Base-by-base conservation (phyloP, 2,888 invertebrate species). In the Entomobrya multifasciata region DNA sequence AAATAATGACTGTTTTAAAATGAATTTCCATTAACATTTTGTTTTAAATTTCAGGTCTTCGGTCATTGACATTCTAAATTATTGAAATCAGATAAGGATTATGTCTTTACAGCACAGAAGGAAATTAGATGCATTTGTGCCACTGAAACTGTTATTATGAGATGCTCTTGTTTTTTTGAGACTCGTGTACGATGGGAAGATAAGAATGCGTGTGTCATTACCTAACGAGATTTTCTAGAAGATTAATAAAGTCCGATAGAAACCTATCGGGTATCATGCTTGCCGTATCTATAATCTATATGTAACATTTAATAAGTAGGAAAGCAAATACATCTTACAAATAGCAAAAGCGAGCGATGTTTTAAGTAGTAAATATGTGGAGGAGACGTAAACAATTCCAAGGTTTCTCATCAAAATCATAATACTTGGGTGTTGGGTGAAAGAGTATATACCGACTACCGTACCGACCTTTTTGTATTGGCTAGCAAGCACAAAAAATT, bases 141-240 rank as follows among this genome's bases (percentile, higher is more conserved):
- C n/a, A n/a, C n/a, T n/a, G n/a, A n/a, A n/a, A n/a, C n/a, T n/a
- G n/a, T n/a, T n/a, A n/a, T n/a, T n/a, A n/a, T n/a, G n/a, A n/a
- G n/a, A n/a, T n/a, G n/a, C n/a, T 36, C 36, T 8, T 6, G 8
- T 4, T 6, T 36, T 36, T 36, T 49, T 25, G 5, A 17, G 20
- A 41, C 55, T 25, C 80, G 65, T 65, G 52, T 57, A 6, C 55
- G 72, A 60, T 74, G 52, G 13, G 4, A 44, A 60, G 82, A 82
- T 82, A 82, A 60, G 82, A 25, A 74, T 57, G 36, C 82, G 60
- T 74, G 82, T 74, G 82, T 41, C 82, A 74, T 67, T 47, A 5
- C 44, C 1, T 11, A 44, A 67, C 20, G 13, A 67, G 67, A 67
- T 67, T 41, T 67, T 41, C 22, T 36, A 44, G 13, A 22, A 67